phyloP scores from a whole-genome alignment of 2,113 vertebrate genomes.

The Serilophus lunatus region DNA sequence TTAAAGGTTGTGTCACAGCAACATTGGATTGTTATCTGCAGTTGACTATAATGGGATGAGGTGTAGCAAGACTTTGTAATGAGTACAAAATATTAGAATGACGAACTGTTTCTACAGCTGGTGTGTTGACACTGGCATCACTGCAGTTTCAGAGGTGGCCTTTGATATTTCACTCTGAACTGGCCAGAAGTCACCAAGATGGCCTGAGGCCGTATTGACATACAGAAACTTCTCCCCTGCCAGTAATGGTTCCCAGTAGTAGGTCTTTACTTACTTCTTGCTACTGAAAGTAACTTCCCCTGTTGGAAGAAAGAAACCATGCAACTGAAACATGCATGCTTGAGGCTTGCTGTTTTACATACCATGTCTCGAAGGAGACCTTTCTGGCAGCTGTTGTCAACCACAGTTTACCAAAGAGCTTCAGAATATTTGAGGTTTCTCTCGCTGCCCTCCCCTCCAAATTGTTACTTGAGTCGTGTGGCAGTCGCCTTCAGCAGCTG shows the following conservation, averaged over 20 bases:
- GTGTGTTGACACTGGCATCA: neutral
- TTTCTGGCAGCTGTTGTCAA: neutral
- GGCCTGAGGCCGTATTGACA: neutral
- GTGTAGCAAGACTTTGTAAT: neutral
- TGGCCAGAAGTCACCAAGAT: neutral
- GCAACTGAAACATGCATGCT: neutral
- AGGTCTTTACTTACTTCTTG: neutral
- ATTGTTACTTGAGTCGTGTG: neutral
- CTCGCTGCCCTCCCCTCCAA: neutral
- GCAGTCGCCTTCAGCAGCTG: accelerated
- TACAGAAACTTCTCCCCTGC: neutral
- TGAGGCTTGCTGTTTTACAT: neutral
- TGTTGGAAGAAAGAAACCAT: neutral
- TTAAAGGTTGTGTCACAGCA: neutral
- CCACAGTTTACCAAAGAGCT: neutral
- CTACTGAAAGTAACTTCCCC: neutral
- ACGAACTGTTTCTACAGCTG: neutral
- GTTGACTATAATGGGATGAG: neutral
- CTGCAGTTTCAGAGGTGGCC: neutral
- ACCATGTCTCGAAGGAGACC: neutral
- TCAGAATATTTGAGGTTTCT: neutral
- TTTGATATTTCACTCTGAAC: neutral
- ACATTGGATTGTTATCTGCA: neutral
- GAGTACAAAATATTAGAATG: neutral
- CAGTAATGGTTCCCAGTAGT: neutral